phyloP scores from a whole-genome alignment of 1,140 invertebrate genomes.

The Drosophila neocordata region DNA sequence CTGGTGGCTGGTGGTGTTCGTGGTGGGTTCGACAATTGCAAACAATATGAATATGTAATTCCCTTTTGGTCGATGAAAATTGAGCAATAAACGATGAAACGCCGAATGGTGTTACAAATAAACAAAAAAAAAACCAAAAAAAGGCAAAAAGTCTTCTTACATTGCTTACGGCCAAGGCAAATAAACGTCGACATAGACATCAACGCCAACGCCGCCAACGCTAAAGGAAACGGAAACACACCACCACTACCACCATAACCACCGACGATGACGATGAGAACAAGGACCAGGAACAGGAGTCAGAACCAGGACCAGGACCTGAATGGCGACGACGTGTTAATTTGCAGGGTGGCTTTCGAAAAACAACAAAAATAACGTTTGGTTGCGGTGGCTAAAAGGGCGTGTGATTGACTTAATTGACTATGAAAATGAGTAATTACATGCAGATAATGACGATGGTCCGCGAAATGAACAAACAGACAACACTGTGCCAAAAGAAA shows the following conservation, averaged over 20 bases:
- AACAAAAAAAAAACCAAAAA: slow-evolving; percentile 42
- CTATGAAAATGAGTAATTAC: slow-evolving; percentile 83
- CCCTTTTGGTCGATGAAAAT: slow-evolving; percentile 56
- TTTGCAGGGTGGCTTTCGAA: slow-evolving; percentile 65
- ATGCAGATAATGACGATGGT: slow-evolving; percentile 76
- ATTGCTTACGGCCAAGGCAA: background rate
- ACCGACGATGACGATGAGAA: slow-evolving; percentile 2
- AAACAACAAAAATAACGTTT: slow-evolving; percentile 11
- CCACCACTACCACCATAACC: slow-evolving; percentile 41
- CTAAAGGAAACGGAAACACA: slow-evolving; percentile 64
- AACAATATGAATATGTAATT: slow-evolving; percentile 70
- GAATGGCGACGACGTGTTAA: slow-evolving; percentile 67
- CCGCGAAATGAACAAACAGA: slow-evolving; percentile 74
- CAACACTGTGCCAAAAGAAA: slow-evolving; percentile 19
- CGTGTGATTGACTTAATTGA: slow-evolving; percentile 83
- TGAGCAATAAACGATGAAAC: slow-evolving; percentile 70
- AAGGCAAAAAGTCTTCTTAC: slow-evolving; percentile 2
- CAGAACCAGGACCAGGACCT: slow-evolving; percentile 1
- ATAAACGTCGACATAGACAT: slow-evolving; percentile 2
- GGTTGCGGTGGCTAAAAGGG: slow-evolving; percentile 81
- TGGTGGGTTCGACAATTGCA: slow-evolving; percentile 3
- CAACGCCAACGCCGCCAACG: slow-evolving; percentile 25
- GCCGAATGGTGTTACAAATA: slow-evolving; percentile 71
- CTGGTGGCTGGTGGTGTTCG: slow-evolving; percentile 29
- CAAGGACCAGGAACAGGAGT: background rate